Evolutionary conservation across 2,797 vertebrate genomes (phyloP).

Genomic region (Channa striata): DNA sequence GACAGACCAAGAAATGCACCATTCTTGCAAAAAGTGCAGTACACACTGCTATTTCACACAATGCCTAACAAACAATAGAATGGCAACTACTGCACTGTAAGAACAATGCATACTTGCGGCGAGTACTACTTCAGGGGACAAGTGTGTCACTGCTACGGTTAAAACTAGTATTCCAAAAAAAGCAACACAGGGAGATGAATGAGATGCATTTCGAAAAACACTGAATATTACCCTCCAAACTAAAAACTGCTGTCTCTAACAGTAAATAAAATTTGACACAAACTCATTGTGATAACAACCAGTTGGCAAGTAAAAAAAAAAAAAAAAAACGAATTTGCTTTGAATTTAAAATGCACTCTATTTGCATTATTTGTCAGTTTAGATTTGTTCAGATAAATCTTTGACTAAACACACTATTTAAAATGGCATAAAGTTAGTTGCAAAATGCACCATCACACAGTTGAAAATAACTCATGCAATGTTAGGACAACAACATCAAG

Average conservation of each 20-base stretch:
- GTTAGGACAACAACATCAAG: not conserved
- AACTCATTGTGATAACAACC: not conserved
- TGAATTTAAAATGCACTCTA: not conserved
- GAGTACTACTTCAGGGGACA: no score
- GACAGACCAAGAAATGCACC: not conserved
- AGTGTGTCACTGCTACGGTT: no score
- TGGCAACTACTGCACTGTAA: not conserved
- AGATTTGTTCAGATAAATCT: not conserved
- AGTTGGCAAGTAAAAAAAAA: not conserved
- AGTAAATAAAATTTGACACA: no score
- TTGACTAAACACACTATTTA: not conserved
- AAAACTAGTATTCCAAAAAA: no score
- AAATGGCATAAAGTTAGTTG: not conserved
- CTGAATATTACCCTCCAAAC: not conserved
- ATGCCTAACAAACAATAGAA: not conserved
- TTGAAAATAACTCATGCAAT: not conserved
- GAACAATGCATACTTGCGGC: not conserved
- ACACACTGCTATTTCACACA: conserved; percentile 4
- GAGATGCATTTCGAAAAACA: no score
- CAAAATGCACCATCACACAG: not conserved
- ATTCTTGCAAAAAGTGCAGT: not conserved
- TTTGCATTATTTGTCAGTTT: not conserved
- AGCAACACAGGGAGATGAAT: no score
- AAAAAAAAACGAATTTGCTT: not conserved
- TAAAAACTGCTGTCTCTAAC: not conserved